Percentiles rank a stretch among this genome's conserved stretches.
phyloP scores from a whole-genome alignment of 2,113 vertebrate species.

The Ceyx cyanopectus region DNA sequence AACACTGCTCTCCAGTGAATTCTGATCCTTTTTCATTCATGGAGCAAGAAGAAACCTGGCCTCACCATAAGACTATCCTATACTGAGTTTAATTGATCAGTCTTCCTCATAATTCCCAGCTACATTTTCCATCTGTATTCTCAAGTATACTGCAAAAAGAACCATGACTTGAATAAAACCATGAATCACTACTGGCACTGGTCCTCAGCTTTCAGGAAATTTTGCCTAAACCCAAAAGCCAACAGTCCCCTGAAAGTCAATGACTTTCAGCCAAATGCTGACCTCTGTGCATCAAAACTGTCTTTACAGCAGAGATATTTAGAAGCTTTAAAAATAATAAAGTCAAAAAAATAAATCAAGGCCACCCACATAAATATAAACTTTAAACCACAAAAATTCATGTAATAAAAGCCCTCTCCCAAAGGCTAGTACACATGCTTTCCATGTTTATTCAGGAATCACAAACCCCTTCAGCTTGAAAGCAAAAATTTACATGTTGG shows the following conservation, averaged over 20 bases:
- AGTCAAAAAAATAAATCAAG: not conserved
- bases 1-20: accelerated
- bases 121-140: not conserved
- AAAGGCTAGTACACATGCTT: accelerated
- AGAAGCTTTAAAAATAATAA: not conserved
- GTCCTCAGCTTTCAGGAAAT: not conserved
- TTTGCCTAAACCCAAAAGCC: not conserved
- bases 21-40: not conserved
- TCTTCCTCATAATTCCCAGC: not conserved
- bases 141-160: not conserved
- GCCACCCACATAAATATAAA: not conserved
- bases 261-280: no score
- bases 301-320: not conserved
- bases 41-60: not conserved
- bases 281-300: not conserved
- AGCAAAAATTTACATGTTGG: not conserved
- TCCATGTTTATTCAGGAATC: not conserved
- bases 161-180: not conserved
- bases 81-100: not conserved
- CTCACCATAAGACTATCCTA: not conserved
- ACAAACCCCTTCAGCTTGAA: not conserved
- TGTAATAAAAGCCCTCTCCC: not conserved
- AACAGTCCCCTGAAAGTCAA: not conserved
- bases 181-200: not conserved
- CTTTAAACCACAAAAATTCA: not conserved